Base-by-base conservation (phyloP, 1,140 invertebrate species). In the Idris sp. region DNA sequence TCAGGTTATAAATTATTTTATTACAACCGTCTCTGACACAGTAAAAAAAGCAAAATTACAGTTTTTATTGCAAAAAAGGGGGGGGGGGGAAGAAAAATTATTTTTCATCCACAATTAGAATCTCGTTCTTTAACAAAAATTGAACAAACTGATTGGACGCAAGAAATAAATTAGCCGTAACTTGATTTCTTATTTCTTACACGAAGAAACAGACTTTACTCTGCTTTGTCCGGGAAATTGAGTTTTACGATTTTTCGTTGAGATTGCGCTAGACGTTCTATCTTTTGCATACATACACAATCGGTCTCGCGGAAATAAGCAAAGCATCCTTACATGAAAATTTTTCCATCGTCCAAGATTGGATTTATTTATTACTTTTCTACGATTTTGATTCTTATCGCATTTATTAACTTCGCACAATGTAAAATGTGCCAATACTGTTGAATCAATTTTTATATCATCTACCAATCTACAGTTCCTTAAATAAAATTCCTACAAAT, bases 181-280 rank as follows among this genome's bases (percentile, higher is more conserved):
- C 38, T 58, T 72, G 46, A 46, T 26, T 61, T 56, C 28, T 43
- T n/a, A 16, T 64, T 48, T 51, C 51, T 53, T 43, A 19, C 41
- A 38, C 15, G 53, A n/a, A n/a, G n/a, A n/a, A n/a, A n/a, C n/a
- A n/a, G n/a, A n/a, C n/a, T n/a, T n/a, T n/a, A n/a, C n/a, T 80
- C 65, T 56, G 49, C 59, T 48, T 75, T 77, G 75, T 77, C 65
- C 75, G 62, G 75, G 75, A 77, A 77, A 77, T 77, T 74, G 75
- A 74, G 65, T 77, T 74, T 77, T 69, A 69, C 65, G 69, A 77
- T 69, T 74, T 69, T 77, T 74, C 69, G 48, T 49, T 14, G 59
- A 74, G 75, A 77, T 74, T 69, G 64, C 25, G 64, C 14, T 61
- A 61, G 54, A 54, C 49, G 46, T 65, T 10, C 64, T 62, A 73